Evolutionary conservation across 2,888 invertebrate species (phyloP), one percentile per base, ranked within the genome.

Genomic region (Spodoptera exigua): DNA sequence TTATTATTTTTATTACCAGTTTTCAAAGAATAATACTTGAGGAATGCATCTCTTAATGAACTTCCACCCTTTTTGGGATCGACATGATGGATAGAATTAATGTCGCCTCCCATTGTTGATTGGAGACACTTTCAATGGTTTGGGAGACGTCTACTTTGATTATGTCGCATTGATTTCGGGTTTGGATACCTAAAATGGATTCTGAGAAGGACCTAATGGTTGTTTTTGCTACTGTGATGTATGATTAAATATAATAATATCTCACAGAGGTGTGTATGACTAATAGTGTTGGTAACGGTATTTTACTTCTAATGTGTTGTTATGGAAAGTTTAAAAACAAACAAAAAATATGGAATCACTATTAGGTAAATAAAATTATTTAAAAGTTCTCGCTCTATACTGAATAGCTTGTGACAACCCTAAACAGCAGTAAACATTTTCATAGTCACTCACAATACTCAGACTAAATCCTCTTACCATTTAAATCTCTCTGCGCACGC

Each of bases 1-100:
- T 94, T 94, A 93, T 93, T 94, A 94, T 94, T 94, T 93, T 94
- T 94, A 93, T 94, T 93, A 90, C 93, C 91, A 93, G 90, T 89
- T 92, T 92, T 86, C 90, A 93, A 93, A 93, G 93, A 94, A 94
- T 94, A 94, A 93, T 93, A 93, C 93, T 93, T 85, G 89, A 92
- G 93, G 93, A 92, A 93, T 94, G 92, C 89, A 90, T 91, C 89
- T 89, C 92, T 92, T 93, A 94, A 94, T 94, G 94, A 94, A 94
- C 92, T 93, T 89, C 91, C 90, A 93, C 92, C 93, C 92, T 92
- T 93, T 93, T 93, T 91, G 85, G 91, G 90, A 82, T 85, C 81
- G 85, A 88, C 89, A 91, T 93, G 93, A 94, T 93, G 92, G 91
- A 94, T 93, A 93, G 92, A 93, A 93, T 92, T 92, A 92, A 92